Percentiles rank a stretch among this genome's conserved stretches.
These are phyloP conservation scores for Malthinus flaveolus DNA, from an alignment of 2,888 invertebrate genomes.

Conservation along the genomic window DNA sequence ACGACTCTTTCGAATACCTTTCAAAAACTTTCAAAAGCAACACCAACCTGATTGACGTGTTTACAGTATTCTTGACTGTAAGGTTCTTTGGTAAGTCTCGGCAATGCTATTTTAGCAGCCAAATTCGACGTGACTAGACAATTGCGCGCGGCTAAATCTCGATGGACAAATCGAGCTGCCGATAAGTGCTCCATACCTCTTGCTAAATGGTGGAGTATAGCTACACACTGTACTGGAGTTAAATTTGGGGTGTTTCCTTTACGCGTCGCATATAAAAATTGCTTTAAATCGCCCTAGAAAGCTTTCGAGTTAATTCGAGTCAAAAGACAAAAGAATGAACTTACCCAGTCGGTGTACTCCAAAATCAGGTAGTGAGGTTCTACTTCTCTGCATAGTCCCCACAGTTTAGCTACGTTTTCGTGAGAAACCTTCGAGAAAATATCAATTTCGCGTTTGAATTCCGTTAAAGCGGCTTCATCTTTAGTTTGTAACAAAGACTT, in stretches of 20 bases:
- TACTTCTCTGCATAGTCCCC: constrained; percentile 79
- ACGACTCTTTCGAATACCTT: constrained; percentile 1
- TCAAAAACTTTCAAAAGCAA: background rate
- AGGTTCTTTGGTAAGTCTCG: constrained; percentile 80
- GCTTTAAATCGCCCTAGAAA: constrained; percentile 85
- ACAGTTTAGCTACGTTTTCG: constrained; percentile 75
- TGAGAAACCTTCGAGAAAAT: constrained; percentile 83
- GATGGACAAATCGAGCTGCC: constrained; percentile 78
- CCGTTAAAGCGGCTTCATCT: constrained; percentile 76
- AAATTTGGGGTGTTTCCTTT: constrained; percentile 63
- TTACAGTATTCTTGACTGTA: constrained; percentile 90
- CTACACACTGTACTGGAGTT: constrained; percentile 66
- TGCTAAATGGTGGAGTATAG: constrained; percentile 76
- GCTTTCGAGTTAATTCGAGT: constrained; percentile 49
- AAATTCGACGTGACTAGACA: constrained; percentile 84
- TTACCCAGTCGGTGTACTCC: constrained; percentile 92
- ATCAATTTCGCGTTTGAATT: constrained; percentile 89
- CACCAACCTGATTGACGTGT: constrained; percentile 71
- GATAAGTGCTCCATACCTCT: constrained; percentile 80
- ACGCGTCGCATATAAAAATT: constrained; percentile 76
- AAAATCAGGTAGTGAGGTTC: constrained; percentile 89
- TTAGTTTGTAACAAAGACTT: constrained; percentile 77
- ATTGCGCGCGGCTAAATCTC: constrained; percentile 90
- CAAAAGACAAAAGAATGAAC: constrained; percentile 29
- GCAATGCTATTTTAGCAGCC: constrained; percentile 80